A percentile compares a stretch with the other conserved stretches of the same genome.
Conservation (phyloP, 2,797 vertebrate species). For the Gallinago stenura region DNA sequence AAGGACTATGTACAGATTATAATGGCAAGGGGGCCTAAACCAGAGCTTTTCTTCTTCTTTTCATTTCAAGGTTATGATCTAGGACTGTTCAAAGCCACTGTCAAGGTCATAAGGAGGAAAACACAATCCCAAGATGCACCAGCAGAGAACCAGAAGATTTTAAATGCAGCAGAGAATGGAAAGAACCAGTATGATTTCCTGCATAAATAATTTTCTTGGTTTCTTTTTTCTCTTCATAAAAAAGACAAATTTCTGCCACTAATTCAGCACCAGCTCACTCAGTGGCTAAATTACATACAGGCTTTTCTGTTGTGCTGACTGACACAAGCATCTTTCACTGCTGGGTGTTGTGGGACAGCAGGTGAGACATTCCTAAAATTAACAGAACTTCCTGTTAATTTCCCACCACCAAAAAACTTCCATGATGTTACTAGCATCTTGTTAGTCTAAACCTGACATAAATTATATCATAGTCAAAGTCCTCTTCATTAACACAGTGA, state of each 20-base stretch:
- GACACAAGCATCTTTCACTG: neutral
- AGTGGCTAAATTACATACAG: neutral
- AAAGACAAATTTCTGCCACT: neutral
- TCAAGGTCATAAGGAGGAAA: neutral
- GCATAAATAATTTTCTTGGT: neutral
- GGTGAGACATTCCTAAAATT: neutral
- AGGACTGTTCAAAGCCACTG: neutral
- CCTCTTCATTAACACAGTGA: neutral
- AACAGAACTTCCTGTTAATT: neutral
- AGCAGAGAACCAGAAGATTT: neutral
- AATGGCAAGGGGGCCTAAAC: neutral
- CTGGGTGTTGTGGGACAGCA: neutral
- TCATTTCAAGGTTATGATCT: neutral
- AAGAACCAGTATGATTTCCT: neutral
- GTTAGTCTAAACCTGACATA: neutral
- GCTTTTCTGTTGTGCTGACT: neutral
- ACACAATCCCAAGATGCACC: neutral
- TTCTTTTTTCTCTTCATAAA: neutral
- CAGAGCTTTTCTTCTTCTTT: neutral
- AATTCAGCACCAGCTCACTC: neutral
- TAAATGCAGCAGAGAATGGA: neutral
- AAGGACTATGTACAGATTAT: neutral
- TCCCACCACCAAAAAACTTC: neutral
- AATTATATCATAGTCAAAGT: neutral
- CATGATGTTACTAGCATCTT: neutral